phyloP scores from a whole-genome alignment of 2,113 vertebrate genomes.

The Actinemys pallida region DNA sequence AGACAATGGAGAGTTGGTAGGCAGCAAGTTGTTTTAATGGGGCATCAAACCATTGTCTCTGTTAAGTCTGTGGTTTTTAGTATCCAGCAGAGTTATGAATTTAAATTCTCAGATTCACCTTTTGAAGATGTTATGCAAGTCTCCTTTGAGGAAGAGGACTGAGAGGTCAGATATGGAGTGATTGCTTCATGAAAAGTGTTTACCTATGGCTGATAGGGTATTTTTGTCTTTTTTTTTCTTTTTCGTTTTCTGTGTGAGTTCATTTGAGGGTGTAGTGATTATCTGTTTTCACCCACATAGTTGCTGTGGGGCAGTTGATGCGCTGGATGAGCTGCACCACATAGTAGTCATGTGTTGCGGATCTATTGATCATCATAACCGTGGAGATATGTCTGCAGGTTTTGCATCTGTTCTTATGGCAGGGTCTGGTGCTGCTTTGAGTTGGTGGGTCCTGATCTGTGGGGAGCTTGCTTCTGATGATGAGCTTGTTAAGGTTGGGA shows the following conservation, averaged over 20 bases:
- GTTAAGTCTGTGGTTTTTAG: too few species aligned
- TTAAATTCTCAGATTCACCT: too few species aligned
- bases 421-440: too few species aligned
- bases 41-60: too few species aligned
- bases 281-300: background rate
- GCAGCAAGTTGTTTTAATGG: background rate
- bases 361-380: background rate
- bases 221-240: background rate
- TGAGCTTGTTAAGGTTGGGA: background rate
- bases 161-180: background rate
- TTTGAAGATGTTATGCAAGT: background rate
- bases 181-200: background rate
- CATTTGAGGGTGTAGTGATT: background rate
- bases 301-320: background rate
- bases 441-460: background rate
- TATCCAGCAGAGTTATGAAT: too few species aligned
- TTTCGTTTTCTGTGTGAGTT: too few species aligned
- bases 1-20: background rate
- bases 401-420: background rate
- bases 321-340: background rate
- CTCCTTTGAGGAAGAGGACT: background rate
- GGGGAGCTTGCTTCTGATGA: background rate
- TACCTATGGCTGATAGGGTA: background rate
- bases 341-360: background rate
- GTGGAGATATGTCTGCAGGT: background rate